Evolutionary conservation across 2,888 invertebrate species (phyloP), one percentile per base, ranked within the genome.

Genomic region (Drosophila suboccidentalis): DNA sequence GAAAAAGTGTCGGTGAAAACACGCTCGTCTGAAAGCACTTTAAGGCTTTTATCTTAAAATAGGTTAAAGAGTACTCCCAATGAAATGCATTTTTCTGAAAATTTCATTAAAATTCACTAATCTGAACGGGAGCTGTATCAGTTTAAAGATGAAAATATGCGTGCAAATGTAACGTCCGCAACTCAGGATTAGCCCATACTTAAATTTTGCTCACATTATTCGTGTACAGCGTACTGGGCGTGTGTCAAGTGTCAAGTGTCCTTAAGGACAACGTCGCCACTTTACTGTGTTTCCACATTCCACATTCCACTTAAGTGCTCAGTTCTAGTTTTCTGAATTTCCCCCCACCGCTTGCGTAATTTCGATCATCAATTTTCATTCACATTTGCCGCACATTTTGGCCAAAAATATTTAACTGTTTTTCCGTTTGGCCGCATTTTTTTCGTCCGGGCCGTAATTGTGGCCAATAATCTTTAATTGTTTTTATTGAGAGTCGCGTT

Each of bases 391-490:
- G n/a, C 17, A 15, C 17, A 38, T 13, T 26, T 58, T 11, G 34
- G 15, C 19, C 17, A 44, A 34, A 53, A 15, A 41, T 38, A 38
- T 38, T 38, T 4, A n/a, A 38, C 38, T 6, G 38, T 38, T 38
- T 41, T 60, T 22, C n/a, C 10, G 22, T 32, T 39, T 39, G n/a
- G 0, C n/a, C 29, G 39, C 0, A 0, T 1, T 4, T 29, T 29
- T 29, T 29, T 6, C 1, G 19, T 50, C 51, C 62, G 9, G 50
- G 17, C 47, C 62, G 72, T 74, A 76, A 82, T 82, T 79, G 82
- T 59, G 73, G 76, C 66, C 77, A 79, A 82, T 87, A 79, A 75
- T 55, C 49, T 59, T 82, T 77, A 79, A 82, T 87, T 82, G 83
- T 73, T 85, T 76, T 87, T 75, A 82, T 82, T 71, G 82, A 72